These are phyloP conservation scores for Perizoma affinitatum DNA, from an alignment of 2,888 invertebrate genomes.

Conservation along the genomic window DNA sequence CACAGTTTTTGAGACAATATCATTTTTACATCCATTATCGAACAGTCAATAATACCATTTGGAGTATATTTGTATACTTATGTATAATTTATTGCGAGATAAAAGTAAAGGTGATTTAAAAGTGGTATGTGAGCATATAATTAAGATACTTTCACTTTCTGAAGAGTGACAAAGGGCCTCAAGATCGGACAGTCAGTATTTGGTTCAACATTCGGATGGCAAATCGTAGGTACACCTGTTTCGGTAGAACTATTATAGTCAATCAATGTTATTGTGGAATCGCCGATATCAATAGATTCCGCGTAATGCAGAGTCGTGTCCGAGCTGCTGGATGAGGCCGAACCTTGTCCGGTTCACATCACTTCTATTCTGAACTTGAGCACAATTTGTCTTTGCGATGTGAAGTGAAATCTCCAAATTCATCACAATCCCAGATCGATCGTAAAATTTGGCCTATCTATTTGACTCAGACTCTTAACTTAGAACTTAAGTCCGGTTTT, in stretches of 20 bases:
- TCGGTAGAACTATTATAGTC: conserved; percentile 5
- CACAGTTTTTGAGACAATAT: conserved; percentile 37
- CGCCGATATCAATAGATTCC: conserved; percentile 30
- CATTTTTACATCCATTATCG: conserved; percentile 53
- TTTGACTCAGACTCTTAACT: no score
- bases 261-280: conserved; percentile 12
- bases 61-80: conserved; percentile 36
- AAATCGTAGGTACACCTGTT: conserved; percentile 28
- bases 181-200: conserved; percentile 60
- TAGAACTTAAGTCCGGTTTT: no score
- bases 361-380: conserved; percentile 54
- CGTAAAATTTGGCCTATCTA: no score
- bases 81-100: conserved; percentile 48
- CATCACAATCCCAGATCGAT: not conserved
- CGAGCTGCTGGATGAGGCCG: conserved; percentile 69
- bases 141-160: conserved; percentile 72
- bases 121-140: conserved; percentile 40
- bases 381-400: conserved; percentile 40
- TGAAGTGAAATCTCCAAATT: not conserved
- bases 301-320: conserved; percentile 43
- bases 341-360: conserved; percentile 72
- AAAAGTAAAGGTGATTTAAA: conserved; percentile 55
- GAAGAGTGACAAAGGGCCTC: conserved; percentile 64
- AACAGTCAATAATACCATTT: conserved; percentile 48
- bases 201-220: conserved; percentile 38